These are phyloP conservation scores for Halichondria panicea DNA, from an alignment of 37 sponge, comb jelly and placozoan genomes.

Conservation along the genomic window DNA sequence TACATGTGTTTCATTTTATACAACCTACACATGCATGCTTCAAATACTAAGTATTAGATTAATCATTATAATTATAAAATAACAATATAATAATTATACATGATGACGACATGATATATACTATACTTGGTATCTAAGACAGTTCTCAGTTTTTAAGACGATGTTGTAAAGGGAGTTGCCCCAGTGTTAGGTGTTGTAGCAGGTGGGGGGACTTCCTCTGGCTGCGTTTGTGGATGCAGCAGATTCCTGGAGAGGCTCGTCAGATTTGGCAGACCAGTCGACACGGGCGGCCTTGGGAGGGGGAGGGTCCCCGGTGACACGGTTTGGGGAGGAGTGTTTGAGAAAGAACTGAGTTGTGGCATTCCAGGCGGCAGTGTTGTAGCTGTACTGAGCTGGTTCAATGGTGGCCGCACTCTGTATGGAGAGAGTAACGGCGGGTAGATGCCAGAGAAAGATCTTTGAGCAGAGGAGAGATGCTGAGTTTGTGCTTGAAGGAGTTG, in stretches of 20 bases:
- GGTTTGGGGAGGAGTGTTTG: too few relatives aligned
- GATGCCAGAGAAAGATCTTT: background rate
- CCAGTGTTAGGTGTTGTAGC: background rate
- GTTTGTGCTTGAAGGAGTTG: constrained; percentile 2
- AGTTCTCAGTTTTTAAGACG: too few relatives aligned
- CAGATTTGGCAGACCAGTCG: constrained; percentile 10
- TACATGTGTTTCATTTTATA: too few relatives aligned
- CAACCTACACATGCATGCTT: background rate
- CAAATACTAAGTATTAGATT: background rate
- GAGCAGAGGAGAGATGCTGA: background rate
- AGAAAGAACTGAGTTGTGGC: constrained; percentile 6
- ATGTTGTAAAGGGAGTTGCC: background rate
- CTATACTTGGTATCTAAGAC: background rate
- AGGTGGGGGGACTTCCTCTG: background rate
- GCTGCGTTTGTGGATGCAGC: background rate
- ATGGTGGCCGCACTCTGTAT: background rate
- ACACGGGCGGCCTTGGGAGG: too few relatives aligned
- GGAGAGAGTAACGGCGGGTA: too few relatives aligned
- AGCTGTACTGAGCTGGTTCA: background rate
- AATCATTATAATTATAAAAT: background rate
- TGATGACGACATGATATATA: background rate
- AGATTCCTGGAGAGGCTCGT: background rate
- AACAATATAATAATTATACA: background rate
- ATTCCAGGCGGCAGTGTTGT: background rate
- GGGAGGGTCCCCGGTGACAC: too few relatives aligned